Evolutionary conservation across 2,888 invertebrate genomes (phyloP), one percentile per base, ranked within the genome.

Genomic region (Cinara cedri): DNA sequence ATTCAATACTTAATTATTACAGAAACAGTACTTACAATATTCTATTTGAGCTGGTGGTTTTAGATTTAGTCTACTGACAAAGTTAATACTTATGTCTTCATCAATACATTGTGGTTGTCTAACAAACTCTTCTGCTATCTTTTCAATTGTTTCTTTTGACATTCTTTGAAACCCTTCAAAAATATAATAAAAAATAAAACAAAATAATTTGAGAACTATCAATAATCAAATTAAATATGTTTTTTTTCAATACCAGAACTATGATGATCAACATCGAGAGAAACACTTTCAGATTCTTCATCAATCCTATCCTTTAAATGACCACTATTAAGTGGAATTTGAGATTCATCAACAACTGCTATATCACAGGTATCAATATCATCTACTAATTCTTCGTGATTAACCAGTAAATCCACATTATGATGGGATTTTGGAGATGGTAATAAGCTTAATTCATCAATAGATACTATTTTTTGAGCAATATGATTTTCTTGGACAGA

Each of bases 121-220:
- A 68, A 78, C 76, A 60, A 78, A 78, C 49, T 78, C 76, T 78
- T 78, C 76, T 19, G 76, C 76, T 49, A 78, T 78, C 34, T 78
- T 78, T 70, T 78, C 76, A 60, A 78, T 78, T 46, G 76, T 57
- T 78, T 78, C 76, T 60, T 78, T 78, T 49, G 76, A 78, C 76
- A 78, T 78, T 78, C 76, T 78, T 78, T 78, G 76, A 78, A 78
- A 78, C 19, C 76, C 76, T 78, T 62, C 2, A 51, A 16, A 34
- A 34, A 46, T 1, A 60, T 19, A 14, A n/a, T 24, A 11, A 26
- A 62, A 42, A 62, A n/a, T n/a, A n/a, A n/a, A n/a, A 74, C 9
- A 8, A 34, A 63, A 14, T 19, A 16, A 14, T 49, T 44, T 14
- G 60, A 49, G 3, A 13, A 46, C 13, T 11, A 2, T 55, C 10